A percentile compares a stretch with the other conserved stretches of the same genome.
Conservation (phyloP, 2,113 vertebrate species). For the Acinonyx jubatus region DNA sequence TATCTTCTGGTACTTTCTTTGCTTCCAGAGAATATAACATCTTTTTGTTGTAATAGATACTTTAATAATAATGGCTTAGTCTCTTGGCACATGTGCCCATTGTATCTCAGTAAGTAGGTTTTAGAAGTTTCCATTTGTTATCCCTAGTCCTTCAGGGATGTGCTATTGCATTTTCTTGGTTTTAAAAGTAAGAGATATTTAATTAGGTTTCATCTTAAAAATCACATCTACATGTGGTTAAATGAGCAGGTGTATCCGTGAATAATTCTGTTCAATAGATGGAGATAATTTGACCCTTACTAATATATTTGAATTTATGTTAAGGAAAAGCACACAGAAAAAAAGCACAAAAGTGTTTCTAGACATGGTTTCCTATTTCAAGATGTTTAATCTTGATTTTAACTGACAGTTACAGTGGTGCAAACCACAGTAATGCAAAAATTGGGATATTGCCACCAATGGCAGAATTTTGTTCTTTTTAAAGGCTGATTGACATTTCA, state of each 20-base stretch:
- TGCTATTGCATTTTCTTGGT: conserved; percentile 65
- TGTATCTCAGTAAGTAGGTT: conserved; percentile 59
- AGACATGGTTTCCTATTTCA: background rate
- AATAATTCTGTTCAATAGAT: conserved; percentile 62
- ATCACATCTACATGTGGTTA: conserved; percentile 58
- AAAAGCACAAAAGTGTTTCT: background rate
- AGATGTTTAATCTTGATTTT: background rate
- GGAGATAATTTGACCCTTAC: conserved; percentile 72
- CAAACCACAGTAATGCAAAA: background rate
- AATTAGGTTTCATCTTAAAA: conserved; percentile 57
- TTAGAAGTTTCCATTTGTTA: conserved; percentile 70
- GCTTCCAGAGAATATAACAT: background rate
- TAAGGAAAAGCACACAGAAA: background rate
- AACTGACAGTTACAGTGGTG: background rate
- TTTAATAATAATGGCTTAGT: conserved; percentile 67
- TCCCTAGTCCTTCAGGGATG: conserved; percentile 64
- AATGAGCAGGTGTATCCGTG: conserved; percentile 63
- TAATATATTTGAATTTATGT: conserved; percentile 65
- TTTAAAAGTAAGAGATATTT: conserved; percentile 78
- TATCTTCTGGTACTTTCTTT: conserved; percentile 36
- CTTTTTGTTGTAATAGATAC: background rate
- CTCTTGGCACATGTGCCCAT: conserved; percentile 11
- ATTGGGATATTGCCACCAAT: background rate
- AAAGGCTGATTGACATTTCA: background rate
- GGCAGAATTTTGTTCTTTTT: background rate